These are phyloP conservation scores for Mohoua ochrocephala DNA, from an alignment of 2,113 vertebrate species.

Conservation along the genomic window DNA sequence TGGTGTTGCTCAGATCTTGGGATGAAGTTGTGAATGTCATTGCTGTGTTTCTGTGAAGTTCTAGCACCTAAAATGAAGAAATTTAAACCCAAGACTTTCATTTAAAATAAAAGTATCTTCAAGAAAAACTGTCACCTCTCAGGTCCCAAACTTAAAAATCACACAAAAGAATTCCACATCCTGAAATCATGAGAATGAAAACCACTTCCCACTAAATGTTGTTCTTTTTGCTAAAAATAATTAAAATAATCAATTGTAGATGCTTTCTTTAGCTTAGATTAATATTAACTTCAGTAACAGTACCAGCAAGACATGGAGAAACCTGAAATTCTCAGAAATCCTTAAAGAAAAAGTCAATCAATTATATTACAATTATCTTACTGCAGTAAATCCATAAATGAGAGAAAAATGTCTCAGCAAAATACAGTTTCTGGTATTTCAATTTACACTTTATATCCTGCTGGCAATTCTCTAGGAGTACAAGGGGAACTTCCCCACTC, in stretches of 20 bases:
- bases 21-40: neutral
- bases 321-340: neutral
- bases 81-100: neutral
- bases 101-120: neutral
- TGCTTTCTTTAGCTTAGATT: neutral
- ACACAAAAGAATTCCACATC: neutral
- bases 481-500: neutral
- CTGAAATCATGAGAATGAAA: neutral
- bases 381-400: neutral
- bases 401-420: neutral
- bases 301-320: neutral
- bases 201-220: neutral
- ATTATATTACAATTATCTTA: neutral
- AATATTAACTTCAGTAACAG: neutral
- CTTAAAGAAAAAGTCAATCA: neutral
- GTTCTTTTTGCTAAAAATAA: neutral
- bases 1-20: neutral
- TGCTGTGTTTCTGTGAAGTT: neutral
- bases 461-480: neutral
- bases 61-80: neutral
- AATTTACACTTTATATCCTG: neutral
- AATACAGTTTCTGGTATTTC: neutral
- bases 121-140: neutral
- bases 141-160: neutral
- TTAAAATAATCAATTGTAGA: neutral